Percentiles rank a stretch among this genome's conserved stretches.
phyloP scores from a whole-genome alignment of 2,797 vertebrate genomes.

The Anabacerthia variegaticeps region DNA sequence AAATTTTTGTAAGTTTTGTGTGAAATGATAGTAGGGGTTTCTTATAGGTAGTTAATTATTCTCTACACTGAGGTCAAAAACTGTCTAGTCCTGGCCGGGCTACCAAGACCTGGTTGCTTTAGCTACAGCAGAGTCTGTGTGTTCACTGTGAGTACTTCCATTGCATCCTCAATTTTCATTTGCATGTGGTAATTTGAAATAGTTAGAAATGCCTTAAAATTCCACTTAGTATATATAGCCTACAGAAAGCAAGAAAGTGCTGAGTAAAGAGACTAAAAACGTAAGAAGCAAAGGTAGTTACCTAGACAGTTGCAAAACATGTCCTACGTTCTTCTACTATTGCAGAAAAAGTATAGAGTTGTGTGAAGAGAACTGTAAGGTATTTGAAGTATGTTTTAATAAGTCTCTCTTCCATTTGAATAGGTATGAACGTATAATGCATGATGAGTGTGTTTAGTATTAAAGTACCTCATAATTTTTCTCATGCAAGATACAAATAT shows the following conservation, averaged over 20 bases:
- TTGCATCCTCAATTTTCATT: background rate
- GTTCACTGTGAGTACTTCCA: background rate
- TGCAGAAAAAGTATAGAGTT: background rate
- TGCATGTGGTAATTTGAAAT: background rate
- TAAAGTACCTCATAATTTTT: conserved; percentile 27
- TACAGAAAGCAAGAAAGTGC: background rate
- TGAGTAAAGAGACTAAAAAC: background rate
- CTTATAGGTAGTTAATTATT: background rate
- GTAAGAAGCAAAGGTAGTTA: background rate
- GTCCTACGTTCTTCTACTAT: background rate
- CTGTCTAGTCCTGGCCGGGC: background rate
- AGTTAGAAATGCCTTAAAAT: background rate
- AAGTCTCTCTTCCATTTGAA: background rate
- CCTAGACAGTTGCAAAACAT: background rate
- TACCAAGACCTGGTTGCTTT: background rate
- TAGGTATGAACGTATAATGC: background rate
- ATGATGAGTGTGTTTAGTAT: background rate
- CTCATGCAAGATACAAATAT: background rate
- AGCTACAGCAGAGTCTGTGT: background rate
- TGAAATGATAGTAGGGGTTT: background rate
- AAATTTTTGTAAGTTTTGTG: background rate
- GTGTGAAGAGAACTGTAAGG: background rate
- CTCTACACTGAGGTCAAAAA: background rate
- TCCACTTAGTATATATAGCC: background rate
- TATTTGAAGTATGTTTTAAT: conserved; percentile 1